Percentiles rank a stretch among this genome's conserved stretches.
These are phyloP conservation scores for Lophotis ruficrista DNA, from an alignment of 2,113 vertebrate genomes.

Conservation along the genomic window DNA sequence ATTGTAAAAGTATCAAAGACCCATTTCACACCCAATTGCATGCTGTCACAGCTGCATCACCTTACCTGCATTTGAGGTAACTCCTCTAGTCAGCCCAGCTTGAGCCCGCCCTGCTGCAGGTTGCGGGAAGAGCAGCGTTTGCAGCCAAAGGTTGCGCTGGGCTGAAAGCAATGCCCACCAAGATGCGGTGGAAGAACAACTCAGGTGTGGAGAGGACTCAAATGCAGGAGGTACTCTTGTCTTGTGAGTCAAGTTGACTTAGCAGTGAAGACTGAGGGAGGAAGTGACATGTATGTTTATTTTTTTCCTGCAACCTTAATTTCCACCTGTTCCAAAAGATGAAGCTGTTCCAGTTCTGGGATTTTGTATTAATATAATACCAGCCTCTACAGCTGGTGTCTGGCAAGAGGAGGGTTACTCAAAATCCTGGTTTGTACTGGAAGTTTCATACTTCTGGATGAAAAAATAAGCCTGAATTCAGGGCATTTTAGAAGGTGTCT, in stretches of 20 bases:
- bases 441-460: background rate
- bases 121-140: rapidly evolving
- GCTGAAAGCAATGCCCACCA: background rate
- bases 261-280: background rate
- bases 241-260: rapidly evolving
- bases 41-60: background rate
- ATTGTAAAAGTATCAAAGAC: background rate
- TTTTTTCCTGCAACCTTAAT: background rate
- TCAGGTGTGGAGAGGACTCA: background rate
- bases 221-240: rapidly evolving
- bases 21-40: background rate
- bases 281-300: no score
- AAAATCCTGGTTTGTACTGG: background rate
- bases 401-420: background rate
- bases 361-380: background rate
- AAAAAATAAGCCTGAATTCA: background rate
- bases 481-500: background rate
- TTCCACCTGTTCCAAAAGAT: background rate
- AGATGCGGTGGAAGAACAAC: background rate
- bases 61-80: rapidly evolving
- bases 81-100: rapidly evolving
- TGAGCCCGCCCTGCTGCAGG: background rate
- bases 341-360: rapidly evolving
- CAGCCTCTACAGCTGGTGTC: background rate
- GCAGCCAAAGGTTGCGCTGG: rapidly evolving